Evolutionary conservation across 2,113 vertebrate genomes (phyloP), one percentile per base, ranked within the genome.

Genomic region (Siphamia tubifer): DNA sequence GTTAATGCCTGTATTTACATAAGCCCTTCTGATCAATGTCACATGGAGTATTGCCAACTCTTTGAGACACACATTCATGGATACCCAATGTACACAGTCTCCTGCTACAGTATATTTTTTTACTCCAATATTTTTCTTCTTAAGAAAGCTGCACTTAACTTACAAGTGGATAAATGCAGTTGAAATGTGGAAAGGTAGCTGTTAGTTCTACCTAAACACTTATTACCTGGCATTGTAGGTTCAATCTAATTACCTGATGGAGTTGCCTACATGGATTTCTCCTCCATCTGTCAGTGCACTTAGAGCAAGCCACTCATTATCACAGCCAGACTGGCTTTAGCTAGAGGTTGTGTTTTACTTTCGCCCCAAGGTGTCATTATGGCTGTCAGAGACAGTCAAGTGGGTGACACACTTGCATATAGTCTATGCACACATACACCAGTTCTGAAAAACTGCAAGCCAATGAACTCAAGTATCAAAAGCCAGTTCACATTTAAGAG

Each of bases 301-400:
- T 82, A 84, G 86, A 89, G 89, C 82, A 83, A 89, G 87, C 90
- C 88, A 86, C 91, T 95, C 90, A 95, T 95, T 95, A 95, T 93
- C 92, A 91, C 91, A 90, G 92, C 84, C 84, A 78, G 92, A 89
- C 87, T 79, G 86, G 80, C 89, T 88, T 90, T 85, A 70, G 88
- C 91, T 91, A 84, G 90, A 88, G 91, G 90, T 89, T 90, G 82
- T 84, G 81, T 84, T 87, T 92, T 86, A 80, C 86, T 81, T 87
- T 79, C 88, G 88, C 87, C 92, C 86, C 23, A 70, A 94, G 90
- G 92, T 94, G 82, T 94, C 92, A 94, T 94, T 94, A 93, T 80
- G 83, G 74, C 88, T 90, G 86, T 89, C 89, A 90, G 51, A 71
- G 74, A 78, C 69, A 68, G 76, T 89, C 80, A 82, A 87, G 86